These are phyloP conservation scores for Apantesis nais DNA, from an alignment of 2,888 invertebrate species.

Conservation along the genomic window DNA sequence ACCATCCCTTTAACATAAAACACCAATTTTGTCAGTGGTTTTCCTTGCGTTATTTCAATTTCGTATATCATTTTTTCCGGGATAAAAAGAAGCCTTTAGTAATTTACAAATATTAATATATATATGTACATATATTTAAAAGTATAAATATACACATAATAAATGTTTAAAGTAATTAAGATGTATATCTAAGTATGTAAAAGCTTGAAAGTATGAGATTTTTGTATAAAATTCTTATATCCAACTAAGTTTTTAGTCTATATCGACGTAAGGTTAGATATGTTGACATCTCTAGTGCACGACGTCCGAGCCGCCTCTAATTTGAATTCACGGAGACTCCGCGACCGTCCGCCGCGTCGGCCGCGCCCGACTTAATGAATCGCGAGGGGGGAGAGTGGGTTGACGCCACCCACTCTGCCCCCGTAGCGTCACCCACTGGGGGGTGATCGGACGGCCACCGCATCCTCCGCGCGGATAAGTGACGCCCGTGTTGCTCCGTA, in stretches of 20 bases:
- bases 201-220: background rate
- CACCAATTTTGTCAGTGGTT: too few species aligned
- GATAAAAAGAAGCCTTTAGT: background rate
- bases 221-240: background rate
- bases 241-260: background rate
- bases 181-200: background rate
- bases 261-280: slow-evolving; percentile 42
- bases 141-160: background rate
- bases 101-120: background rate
- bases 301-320: slow-evolving; percentile 85
- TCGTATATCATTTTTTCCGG: background rate
- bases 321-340: slow-evolving; percentile 86
- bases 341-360: slow-evolving; percentile 84
- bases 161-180: background rate
- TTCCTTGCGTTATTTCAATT: background rate
- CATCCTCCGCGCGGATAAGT: slow-evolving; percentile 86
- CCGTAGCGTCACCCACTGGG: slow-evolving; percentile 54
- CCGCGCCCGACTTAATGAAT: slow-evolving; percentile 86
- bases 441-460: slow-evolving; percentile 82
- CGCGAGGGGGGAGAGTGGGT: slow-evolving; percentile 71
- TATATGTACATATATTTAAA: too few species aligned
- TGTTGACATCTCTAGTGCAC: slow-evolving; percentile 68
- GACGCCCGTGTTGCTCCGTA: slow-evolving; percentile 84
- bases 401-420: slow-evolving; percentile 40
- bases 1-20: background rate